Percentiles rank a stretch among this genome's conserved stretches.
These are phyloP conservation scores for Botia kubotai DNA, from an alignment of 2,797 vertebrate genomes.

Conservation along the genomic window DNA sequence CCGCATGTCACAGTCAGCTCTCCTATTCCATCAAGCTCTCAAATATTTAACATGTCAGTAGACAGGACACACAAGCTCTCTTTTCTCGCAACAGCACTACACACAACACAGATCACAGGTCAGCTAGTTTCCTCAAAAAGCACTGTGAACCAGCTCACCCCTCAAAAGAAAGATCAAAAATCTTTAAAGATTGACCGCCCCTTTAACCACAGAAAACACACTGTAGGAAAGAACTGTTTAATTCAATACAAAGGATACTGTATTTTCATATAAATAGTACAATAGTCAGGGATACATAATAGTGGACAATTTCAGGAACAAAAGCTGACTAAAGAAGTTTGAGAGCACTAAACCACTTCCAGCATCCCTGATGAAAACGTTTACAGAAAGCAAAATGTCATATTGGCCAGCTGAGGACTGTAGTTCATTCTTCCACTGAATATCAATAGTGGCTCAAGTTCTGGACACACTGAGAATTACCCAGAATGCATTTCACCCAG, in stretches of 20 bases:
- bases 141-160: too few relatives aligned
- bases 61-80: slow-evolving; percentile 32
- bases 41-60: slow-evolving; percentile 70
- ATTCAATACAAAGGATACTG: slow-evolving; percentile 19
- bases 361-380: neutral
- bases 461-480: slow-evolving; percentile 14
- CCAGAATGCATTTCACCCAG: slow-evolving; percentile 7
- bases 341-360: too few relatives aligned
- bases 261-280: slow-evolving; percentile 43
- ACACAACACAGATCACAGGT: slow-evolving; percentile 6
- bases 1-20: slow-evolving; percentile 46
- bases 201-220: too few relatives aligned
- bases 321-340: neutral
- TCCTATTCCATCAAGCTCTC: slow-evolving; percentile 53
- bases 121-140: neutral
- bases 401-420: neutral
- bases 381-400: neutral
- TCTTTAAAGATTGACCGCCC: neutral
- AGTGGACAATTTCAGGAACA: slow-evolving; percentile 11
- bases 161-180: neutral
- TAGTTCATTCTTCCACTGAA: neutral
- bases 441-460: neutral
- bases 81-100: slow-evolving; percentile 7
- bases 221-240: slow-evolving; percentile 48
- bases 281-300: slow-evolving; percentile 3